phyloP scores from a whole-genome alignment of 2,113 vertebrate species.

The Grammomys dolichurus region DNA sequence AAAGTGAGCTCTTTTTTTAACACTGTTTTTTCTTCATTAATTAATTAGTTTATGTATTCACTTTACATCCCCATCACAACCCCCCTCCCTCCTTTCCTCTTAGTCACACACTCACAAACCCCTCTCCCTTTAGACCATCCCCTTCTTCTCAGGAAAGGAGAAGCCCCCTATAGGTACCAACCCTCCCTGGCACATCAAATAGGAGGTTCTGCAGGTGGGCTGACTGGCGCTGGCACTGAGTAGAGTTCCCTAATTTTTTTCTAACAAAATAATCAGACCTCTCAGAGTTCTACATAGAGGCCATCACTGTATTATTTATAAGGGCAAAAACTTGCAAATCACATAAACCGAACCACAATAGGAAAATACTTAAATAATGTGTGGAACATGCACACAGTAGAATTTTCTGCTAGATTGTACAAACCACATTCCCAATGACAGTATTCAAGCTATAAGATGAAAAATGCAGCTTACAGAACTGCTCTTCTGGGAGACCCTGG shows the following conservation, averaged over 20 bases:
- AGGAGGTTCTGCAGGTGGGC: neutral
- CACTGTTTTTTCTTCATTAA: too few species aligned
- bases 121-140: too few species aligned
- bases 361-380: neutral
- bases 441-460: neutral
- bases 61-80: too few species aligned
- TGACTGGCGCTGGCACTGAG: neutral
- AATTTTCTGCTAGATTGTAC: neutral
- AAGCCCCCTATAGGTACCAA: too few species aligned
- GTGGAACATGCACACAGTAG: neutral
- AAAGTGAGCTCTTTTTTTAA: neutral
- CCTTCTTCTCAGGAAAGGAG: too few species aligned
- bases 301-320: slow-evolving; percentile 49
- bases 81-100: too few species aligned
- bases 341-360: neutral
- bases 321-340: slow-evolving; percentile 55
- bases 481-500: neutral
- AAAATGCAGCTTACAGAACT: neutral
- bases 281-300: slow-evolving; percentile 18
- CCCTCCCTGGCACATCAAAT: too few species aligned
- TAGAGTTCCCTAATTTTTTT: neutral
- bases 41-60: too few species aligned
- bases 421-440: neutral
- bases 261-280: slow-evolving; percentile 46
- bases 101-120: too few species aligned